Evolutionary conservation across 2,113 vertebrate species (phyloP), one percentile per base, ranked within the genome.

Genomic region (Clarias magur): DNA sequence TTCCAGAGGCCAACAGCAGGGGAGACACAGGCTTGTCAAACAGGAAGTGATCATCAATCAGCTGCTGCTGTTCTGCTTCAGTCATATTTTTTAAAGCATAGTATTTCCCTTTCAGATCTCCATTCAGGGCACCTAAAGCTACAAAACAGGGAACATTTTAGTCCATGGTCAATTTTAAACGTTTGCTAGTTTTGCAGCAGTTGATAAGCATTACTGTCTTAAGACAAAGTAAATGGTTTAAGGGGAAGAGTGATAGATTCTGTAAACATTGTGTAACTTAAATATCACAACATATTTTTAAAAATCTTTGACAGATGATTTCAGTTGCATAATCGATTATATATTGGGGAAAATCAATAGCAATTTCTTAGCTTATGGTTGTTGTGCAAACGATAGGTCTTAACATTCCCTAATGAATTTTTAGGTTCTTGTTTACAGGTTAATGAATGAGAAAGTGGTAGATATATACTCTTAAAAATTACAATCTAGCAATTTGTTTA

Each of bases 1-100:
- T 99, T 72, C 98, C 98, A 30, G 98, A 97, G 68, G 97, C 96
- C 94, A 99, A 92, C 54, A 99, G 95, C 86, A 99, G 96, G 72
- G 98, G 98, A 90, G 98, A 99, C 88, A 99, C 96, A 0, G 98
- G 98, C 92, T 99, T 99, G 93, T 99, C 98, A 68, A 99, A 99
- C 90, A 99, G 95, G 94, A 99, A 99, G 93, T 99, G 98, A 92
- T 99, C 98, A 54, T 99, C 97, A 63, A 99, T 99, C 85, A 99
- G 96, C 95, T 98, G 97, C 94, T 99, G 97, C 92, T 99, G 98
- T 93, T 99, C 97, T 0, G 94, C 95, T 0, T 99, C 98, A 0
- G 96, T 97, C 98, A 99, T 98, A 94, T 96, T 97, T 93, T 97
- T 97, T 93, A 99, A 92, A 68, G 97, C 97, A 87, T 97, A 99